Conservation (phyloP, 2,797 vertebrate genomes). For the Poliocrania exsul region DNA sequence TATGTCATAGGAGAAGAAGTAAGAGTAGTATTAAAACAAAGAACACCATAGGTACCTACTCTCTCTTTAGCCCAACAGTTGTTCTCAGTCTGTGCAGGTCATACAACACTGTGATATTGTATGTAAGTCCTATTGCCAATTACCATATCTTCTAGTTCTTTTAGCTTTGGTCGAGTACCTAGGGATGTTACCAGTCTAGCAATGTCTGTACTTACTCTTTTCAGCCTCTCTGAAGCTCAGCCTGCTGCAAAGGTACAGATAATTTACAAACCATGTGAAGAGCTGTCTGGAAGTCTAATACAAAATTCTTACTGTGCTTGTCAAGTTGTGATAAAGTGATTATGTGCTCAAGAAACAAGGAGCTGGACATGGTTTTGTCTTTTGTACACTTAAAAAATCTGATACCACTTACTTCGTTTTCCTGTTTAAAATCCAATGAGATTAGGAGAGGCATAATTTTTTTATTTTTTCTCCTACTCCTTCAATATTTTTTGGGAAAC, state of each 20-base stretch:
- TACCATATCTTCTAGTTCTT: neutral
- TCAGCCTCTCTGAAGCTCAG: neutral
- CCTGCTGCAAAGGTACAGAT: neutral
- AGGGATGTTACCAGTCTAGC: neutral
- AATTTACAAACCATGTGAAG: neutral
- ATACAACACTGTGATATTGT: neutral
- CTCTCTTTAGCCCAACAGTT: neutral
- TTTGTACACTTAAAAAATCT: neutral
- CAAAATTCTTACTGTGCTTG: neutral
- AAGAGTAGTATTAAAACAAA: neutral
- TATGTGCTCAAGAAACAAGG: neutral
- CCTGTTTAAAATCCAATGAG: neutral
- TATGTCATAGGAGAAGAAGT: neutral
- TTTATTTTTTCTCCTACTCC: neutral
- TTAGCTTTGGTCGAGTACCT: neutral
- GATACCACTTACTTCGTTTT: neutral
- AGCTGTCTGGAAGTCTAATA: neutral
- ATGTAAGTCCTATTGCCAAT: neutral
- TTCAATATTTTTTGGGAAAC: neutral
- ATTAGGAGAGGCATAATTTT: neutral
- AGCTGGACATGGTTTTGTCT: neutral
- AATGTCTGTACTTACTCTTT: neutral
- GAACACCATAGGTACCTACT: neutral
- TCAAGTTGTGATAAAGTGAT: neutral
- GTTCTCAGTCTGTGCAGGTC: neutral